Conservation (phyloP, 2,113 vertebrate species). For the Acanthisitta chloris region DNA sequence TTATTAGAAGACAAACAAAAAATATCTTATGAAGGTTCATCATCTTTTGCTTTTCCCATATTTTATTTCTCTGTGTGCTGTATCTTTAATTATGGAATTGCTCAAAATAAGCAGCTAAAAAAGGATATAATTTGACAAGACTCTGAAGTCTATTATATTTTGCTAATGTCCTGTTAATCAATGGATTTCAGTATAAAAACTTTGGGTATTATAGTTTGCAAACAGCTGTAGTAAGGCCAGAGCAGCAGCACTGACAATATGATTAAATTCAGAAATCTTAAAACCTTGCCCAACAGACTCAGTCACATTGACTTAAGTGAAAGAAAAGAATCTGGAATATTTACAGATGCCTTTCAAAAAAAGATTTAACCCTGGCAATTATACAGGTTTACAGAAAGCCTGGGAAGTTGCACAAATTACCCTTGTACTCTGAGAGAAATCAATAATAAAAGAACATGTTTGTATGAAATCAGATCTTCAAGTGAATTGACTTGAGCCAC, state of each 20-base stretch:
- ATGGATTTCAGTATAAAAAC: not conserved
- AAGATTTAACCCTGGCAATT: not conserved
- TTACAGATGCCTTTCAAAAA: not conserved
- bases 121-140: not conserved
- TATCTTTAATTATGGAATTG: not conserved
- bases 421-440: not conserved
- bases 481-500: not conserved
- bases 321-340: not conserved
- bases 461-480: not conserved
- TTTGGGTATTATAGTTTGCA: not conserved
- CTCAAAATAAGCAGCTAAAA: not conserved
- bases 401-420: not conserved
- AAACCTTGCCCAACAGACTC: not conserved
- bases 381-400: not conserved
- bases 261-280: not conserved
- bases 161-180: not conserved
- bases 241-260: not conserved
- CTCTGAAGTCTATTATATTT: not conserved
- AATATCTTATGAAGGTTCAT: not conserved
- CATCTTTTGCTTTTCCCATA: not conserved
- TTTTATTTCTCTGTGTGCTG: not conserved
- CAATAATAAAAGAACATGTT: not conserved
- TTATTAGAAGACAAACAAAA: not conserved
- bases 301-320: not conserved
- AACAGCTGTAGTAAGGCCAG: not conserved